These are phyloP conservation scores for Geotrupes spiniger DNA, from an alignment of 2,888 invertebrate species.

Conservation along the genomic window DNA sequence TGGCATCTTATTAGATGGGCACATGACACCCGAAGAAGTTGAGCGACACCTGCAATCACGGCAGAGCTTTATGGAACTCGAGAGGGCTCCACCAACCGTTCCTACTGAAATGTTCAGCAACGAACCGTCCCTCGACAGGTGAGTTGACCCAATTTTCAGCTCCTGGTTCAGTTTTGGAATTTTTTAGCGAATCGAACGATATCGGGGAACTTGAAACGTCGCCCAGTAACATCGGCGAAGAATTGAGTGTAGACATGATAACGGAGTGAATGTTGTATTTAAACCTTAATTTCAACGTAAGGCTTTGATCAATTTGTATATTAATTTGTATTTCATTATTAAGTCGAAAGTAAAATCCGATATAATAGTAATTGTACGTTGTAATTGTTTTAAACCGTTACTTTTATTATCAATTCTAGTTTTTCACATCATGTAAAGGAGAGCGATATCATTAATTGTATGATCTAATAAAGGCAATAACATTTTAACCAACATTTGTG, in stretches of 20 bases:
- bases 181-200: constrained; percentile 77
- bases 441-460: too few relatives aligned
- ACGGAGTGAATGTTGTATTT: constrained; percentile 14
- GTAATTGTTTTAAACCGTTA: too few relatives aligned
- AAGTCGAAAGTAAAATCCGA: too few relatives aligned
- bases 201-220: constrained; percentile 74
- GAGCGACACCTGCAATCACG: constrained; percentile 85
- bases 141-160: constrained; percentile 26
- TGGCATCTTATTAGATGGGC: constrained; percentile 66
- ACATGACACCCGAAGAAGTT: constrained; percentile 89
- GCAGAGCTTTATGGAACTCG: constrained; percentile 76
- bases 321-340: too few relatives aligned
- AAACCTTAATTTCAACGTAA: too few relatives aligned
- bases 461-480: too few relatives aligned
- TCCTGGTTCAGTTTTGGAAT: neutral
- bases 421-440: too few relatives aligned
- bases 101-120: constrained; percentile 95
- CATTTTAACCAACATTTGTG: too few relatives aligned
- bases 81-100: constrained; percentile 83
- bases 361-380: too few relatives aligned
- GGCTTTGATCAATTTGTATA: too few relatives aligned
- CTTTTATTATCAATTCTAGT: too few relatives aligned
- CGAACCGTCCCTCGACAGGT: constrained; percentile 86
- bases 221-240: constrained; percentile 77
- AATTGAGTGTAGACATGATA: constrained; percentile 68